phyloP scores from a whole-genome alignment of 2,888 invertebrate genomes.

The Homarus gammarus region DNA sequence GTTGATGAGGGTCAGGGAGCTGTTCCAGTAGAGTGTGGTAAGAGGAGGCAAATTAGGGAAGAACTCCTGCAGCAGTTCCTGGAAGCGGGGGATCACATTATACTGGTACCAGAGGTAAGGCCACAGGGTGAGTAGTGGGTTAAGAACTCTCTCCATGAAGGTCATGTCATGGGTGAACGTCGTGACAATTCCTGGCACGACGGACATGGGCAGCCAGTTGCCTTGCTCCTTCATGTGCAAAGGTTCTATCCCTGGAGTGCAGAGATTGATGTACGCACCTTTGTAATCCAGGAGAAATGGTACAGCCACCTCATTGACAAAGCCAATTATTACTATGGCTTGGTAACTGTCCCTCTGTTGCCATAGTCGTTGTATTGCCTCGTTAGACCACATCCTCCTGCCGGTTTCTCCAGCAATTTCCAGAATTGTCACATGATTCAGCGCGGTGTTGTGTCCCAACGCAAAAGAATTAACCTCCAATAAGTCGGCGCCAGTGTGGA shows the following conservation, averaged over 20 bases:
- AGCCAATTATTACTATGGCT: constrained; percentile 17
- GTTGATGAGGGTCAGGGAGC: constrained; percentile 59
- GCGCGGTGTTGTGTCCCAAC: too few relatives aligned
- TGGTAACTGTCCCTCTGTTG: constrained; percentile 26
- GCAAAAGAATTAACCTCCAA: too few relatives aligned
- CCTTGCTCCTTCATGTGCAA: constrained; percentile 7
- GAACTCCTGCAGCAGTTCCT: constrained; percentile 19
- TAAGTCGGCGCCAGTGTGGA: constrained; percentile 16
- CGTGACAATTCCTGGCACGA: constrained; percentile 7
- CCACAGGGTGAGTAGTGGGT: not conserved
- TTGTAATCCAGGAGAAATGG: constrained; percentile 45
- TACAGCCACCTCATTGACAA: constrained; percentile 25
- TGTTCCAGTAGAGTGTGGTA: constrained; percentile 6
- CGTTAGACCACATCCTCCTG: constrained; percentile 27
- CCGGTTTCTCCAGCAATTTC: not conserved
- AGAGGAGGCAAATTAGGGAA: constrained; percentile 37
- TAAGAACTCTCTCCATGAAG: constrained; percentile 37
- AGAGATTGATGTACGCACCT: constrained; percentile 10
- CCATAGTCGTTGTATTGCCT: constrained; percentile 14
- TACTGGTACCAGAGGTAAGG: not conserved
- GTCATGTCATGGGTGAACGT: constrained; percentile 47
- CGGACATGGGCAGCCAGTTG: constrained; percentile 54
- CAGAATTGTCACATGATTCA: too few relatives aligned
- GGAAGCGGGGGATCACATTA: not conserved
- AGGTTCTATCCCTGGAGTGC: constrained; percentile 30